These are phyloP conservation scores for Lerista edwardsae DNA, from an alignment of 2,797 vertebrate genomes.

Conservation along the genomic window DNA sequence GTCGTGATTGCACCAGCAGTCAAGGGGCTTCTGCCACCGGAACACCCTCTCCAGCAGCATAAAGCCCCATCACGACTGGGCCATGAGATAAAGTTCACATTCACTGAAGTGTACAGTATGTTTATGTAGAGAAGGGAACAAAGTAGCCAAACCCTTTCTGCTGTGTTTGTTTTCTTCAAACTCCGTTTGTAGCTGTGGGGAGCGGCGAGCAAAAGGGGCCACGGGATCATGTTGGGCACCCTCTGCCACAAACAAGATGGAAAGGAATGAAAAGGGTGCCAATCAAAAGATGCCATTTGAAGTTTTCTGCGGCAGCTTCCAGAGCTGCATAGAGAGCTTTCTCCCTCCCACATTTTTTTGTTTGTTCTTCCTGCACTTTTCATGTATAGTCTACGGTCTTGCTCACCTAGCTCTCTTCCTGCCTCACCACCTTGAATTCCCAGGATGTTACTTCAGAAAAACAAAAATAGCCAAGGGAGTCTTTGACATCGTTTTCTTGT, in stretches of 20 bases:
- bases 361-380: constrained; percentile 60
- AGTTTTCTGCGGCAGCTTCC: constrained; percentile 62
- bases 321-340: constrained; percentile 46
- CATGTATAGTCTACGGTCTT: constrained; percentile 63
- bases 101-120: constrained; percentile 30
- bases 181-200: constrained; percentile 48
- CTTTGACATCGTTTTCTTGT: constrained; percentile 61
- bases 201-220: constrained; percentile 49
- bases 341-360: constrained; percentile 26
- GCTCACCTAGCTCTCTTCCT: constrained; percentile 54
- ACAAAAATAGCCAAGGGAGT: constrained; percentile 60
- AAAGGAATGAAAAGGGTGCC: constrained; percentile 61
- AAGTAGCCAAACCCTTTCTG: constrained; percentile 35
- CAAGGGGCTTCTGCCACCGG: no score
- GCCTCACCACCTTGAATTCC: constrained; percentile 49
- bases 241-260: constrained; percentile 61
- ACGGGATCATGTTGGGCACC: constrained; percentile 42
- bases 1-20: no score
- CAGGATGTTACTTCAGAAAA: constrained; percentile 59
- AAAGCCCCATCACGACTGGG: no score
- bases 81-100: constrained; percentile 36
- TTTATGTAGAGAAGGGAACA: constrained; percentile 38
- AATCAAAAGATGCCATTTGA: constrained; percentile 75
- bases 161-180: constrained; percentile 57
- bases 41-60: no score